These are phyloP conservation scores for Trichopria drosophilae DNA, from an alignment of 2,888 invertebrate genomes.

Conservation along the genomic window DNA sequence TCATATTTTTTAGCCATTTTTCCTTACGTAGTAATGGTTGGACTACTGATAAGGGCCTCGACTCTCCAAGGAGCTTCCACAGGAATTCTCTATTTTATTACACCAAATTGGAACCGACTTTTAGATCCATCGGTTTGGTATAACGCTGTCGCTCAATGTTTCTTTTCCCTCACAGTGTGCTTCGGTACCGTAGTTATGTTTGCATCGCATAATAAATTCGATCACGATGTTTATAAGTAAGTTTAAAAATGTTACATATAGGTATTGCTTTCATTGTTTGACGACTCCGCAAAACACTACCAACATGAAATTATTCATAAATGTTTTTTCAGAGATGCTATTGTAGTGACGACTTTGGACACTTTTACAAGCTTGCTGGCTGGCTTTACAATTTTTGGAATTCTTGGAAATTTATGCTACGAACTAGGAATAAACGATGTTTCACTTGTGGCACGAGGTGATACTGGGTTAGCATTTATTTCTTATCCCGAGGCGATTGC, in stretches of 20 bases:
- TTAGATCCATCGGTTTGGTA: slow-evolving; percentile 67
- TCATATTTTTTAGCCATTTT: slow-evolving; percentile 74
- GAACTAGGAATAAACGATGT: slow-evolving; percentile 66
- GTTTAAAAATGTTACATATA: no score
- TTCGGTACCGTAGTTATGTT: slow-evolving; percentile 67
- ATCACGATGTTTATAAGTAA: slow-evolving; percentile 64
- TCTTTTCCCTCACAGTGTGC: slow-evolving; percentile 66
- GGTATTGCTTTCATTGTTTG: no score
- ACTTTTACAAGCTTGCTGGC: slow-evolving; percentile 81
- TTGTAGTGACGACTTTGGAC: slow-evolving; percentile 79
- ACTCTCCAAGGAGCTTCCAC: slow-evolving; percentile 65
- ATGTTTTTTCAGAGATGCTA: slow-evolving; percentile 62
- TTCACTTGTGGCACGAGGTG: slow-evolving; percentile 69
- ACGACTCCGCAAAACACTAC: no score
- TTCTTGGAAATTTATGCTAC: slow-evolving; percentile 76
- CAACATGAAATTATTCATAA: no score
- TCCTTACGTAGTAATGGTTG: slow-evolving; percentile 66
- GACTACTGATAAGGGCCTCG: slow-evolving; percentile 65
- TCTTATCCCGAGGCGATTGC: slow-evolving; percentile 83
- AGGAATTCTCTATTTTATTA: slow-evolving; percentile 68
- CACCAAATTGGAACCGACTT: slow-evolving; percentile 68
- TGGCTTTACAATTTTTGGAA: slow-evolving; percentile 80
- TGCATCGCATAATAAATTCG: slow-evolving; percentile 65
- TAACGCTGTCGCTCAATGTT: slow-evolving; percentile 67
- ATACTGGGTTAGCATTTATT: slow-evolving; percentile 78